Percentiles rank a stretch among this genome's conserved stretches.
Evolutionary conservation across 2,888 invertebrate species (phyloP).

Genomic region (Carterocephalus palaemon): DNA sequence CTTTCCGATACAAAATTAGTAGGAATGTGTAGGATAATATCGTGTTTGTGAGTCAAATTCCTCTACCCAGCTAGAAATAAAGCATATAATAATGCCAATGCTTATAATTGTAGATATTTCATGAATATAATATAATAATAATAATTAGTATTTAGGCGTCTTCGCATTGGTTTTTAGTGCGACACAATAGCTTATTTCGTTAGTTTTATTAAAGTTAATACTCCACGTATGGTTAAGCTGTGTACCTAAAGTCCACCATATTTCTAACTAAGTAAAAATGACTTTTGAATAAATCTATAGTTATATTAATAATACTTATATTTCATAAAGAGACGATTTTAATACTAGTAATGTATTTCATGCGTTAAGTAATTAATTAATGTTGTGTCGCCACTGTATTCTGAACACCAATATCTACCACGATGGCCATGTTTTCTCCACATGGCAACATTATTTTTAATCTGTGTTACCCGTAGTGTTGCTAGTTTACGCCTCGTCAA

Average conservation of each 20-base stretch:
- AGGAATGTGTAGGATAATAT: too few species aligned
- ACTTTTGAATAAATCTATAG: too few species aligned
- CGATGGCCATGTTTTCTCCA: neutral
- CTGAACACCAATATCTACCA: constrained; percentile 33
- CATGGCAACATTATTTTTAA: constrained; percentile 22
- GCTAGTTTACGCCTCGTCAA: constrained; percentile 49
- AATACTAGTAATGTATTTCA: constrained; percentile 1
- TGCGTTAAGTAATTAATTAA: constrained; percentile 14
- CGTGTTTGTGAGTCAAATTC: constrained; percentile 25
- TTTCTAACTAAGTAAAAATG: too few species aligned
- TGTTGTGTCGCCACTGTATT: constrained; percentile 31
- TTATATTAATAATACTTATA: neutral
- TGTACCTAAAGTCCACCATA: too few species aligned
- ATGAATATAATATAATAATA: constrained; percentile 12
- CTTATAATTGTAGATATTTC: constrained; percentile 13
- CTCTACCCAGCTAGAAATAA: constrained; percentile 26
- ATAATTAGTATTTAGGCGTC: constrained; percentile 4
- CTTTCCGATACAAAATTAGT: too few species aligned
- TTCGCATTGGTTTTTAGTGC: constrained; percentile 15
- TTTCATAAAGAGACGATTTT: constrained; percentile 1
- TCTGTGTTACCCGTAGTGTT: constrained; percentile 44
- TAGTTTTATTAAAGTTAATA: constrained; percentile 18
- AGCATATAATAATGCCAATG: constrained; percentile 12
- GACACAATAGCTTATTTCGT: constrained; percentile 25
- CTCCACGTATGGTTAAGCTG: constrained; percentile 9